Percentiles rank a stretch among this genome's conserved stretches.
phyloP scores from a whole-genome alignment of 2,113 vertebrate genomes.

The Theristicus caerulescens region DNA sequence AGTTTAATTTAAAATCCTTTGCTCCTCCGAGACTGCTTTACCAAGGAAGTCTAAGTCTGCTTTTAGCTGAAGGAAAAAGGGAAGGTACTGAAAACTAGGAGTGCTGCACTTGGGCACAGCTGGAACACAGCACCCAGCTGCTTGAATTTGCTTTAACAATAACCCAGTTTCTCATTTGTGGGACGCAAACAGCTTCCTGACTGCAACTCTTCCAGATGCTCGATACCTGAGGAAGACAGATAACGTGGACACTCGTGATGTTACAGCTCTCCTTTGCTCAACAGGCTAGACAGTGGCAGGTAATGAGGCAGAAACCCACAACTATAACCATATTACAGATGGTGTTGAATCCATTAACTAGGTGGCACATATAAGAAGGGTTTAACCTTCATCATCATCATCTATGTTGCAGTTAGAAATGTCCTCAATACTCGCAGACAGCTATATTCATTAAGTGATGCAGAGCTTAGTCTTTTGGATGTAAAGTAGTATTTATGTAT shows the following conservation, averaged over 20 bases:
- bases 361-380: not conserved
- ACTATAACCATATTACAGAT: not conserved
- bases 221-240: not conserved
- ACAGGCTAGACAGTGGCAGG: not conserved
- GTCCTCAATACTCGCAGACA: not conserved
- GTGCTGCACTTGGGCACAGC: no score
- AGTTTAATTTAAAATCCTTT: not conserved
- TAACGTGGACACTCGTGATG: accelerated
- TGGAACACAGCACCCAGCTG: accelerated
- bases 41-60: not conserved
- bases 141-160: not conserved
- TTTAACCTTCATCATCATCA: not conserved
- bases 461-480: not conserved
- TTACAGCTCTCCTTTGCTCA: not conserved
- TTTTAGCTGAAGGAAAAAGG: not conserved
- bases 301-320: not conserved
- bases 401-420: not conserved
- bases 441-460: not conserved
- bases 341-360: not conserved
- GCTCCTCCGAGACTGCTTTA: not conserved
- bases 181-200: not conserved
- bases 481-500: not conserved
- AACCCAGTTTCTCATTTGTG: not conserved
- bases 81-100: not conserved
- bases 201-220: not conserved